Evolutionary conservation across 2,113 vertebrate genomes (phyloP), one percentile per base, ranked within the genome.

Genomic region (Mesitornis unicolor): DNA sequence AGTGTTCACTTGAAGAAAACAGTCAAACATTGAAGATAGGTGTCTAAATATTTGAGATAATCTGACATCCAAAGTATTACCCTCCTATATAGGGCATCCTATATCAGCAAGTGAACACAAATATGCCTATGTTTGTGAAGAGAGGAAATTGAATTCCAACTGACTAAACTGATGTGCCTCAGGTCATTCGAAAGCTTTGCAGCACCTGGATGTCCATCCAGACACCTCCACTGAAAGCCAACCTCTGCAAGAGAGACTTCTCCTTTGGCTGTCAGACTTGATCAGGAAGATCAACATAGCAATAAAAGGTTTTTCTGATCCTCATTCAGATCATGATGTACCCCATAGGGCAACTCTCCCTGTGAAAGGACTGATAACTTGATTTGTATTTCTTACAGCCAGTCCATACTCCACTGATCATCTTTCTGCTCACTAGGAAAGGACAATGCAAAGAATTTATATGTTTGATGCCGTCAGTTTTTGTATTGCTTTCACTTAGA

Each of bases 31-130:
- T 83, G n/a, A 80, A 90, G 65, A 79, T 28, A 56, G 88, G 7
- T 7, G 47, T 67, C 50, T 87, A 77, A 96, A 89, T 48, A 67
- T 61, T 81, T 63, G 73, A 93, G 33, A 86, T 57, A 63, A 63
- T 54, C 45, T 81, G 71, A 84, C 56, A 87, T 4, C 67, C 7
- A 29, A 89, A 54, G 54, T 35, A 74, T 38, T 87, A 63, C 20
- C 24, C n/a, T n/a, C n/a, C n/a, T n/a, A n/a, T n/a, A n/a, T 21
- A 5, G 3, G 29, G 56, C 11, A 60, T n/a, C 33, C 59, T 38
- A 0, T 3, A 85, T 26, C 33, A 84, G 28, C 1, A 0, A 3
- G 56, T n/a, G 59, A 81, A 57, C 16, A 68, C 14, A 60, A 91
- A 54, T 16, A 57, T 20, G 11, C 13, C 51, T 26, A 16, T 7